Evolutionary conservation across 2,113 vertebrate genomes (phyloP).

Genomic region (Sclerurus mexicanus): DNA sequence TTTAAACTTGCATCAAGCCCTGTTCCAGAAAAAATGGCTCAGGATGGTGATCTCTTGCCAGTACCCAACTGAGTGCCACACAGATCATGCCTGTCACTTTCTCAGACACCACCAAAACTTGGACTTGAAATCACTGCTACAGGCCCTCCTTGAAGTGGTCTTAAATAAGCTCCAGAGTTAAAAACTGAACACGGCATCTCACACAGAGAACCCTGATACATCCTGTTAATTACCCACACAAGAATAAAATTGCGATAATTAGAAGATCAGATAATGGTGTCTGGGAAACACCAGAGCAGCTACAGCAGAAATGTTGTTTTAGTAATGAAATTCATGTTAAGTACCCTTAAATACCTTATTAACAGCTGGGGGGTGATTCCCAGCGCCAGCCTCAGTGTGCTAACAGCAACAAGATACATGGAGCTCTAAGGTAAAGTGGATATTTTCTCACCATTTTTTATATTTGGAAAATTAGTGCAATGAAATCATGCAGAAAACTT

Average conservation of each 20-base stretch:
- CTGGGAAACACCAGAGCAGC: slow-evolving; percentile 17
- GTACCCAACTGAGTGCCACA: neutral
- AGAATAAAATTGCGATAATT: slow-evolving; percentile 1
- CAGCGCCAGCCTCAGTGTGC: neutral
- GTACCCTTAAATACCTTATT: neutral
- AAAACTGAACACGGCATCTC: neutral
- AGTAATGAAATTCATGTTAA: slow-evolving; percentile 9
- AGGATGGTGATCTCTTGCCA: neutral
- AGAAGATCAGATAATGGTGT: neutral
- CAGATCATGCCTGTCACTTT: neutral
- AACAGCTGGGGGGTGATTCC: neutral
- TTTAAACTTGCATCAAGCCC: neutral
- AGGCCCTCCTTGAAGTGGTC: neutral
- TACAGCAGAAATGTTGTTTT: neutral
- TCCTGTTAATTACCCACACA: neutral
- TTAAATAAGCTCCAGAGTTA: neutral
- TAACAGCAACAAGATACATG: neutral
- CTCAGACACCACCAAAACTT: neutral
- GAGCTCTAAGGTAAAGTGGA: neutral
- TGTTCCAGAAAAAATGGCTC: neutral
- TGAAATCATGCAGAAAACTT: neutral
- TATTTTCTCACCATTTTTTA: neutral
- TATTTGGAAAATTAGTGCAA: neutral
- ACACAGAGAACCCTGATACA: neutral
- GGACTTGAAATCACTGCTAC: neutral